phyloP scores from a whole-genome alignment of 2,888 invertebrate genomes.

The Asteroscopus sphinx region DNA sequence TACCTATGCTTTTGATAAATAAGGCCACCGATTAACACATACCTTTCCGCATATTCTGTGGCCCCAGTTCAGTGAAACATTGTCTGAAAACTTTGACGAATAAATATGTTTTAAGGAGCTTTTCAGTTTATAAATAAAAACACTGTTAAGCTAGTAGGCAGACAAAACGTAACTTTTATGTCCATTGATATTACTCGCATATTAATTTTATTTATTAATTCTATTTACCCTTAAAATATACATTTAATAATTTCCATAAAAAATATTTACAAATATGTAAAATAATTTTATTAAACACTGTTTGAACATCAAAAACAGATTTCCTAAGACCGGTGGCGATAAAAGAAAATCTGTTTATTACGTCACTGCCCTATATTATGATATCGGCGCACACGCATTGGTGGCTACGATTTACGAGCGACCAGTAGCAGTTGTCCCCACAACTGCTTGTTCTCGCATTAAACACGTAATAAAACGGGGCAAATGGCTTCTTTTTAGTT shows the following conservation, averaged over 20 bases:
- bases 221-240: too few relatives aligned
- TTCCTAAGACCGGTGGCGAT: slow-evolving; percentile 28
- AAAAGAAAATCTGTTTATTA: slow-evolving; percentile 41
- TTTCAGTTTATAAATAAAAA: too few relatives aligned
- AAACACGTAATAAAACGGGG: slow-evolving; percentile 41
- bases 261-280: not conserved
- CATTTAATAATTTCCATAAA: not conserved
- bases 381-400: slow-evolving; percentile 54
- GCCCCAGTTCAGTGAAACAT: too few relatives aligned
- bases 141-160: too few relatives aligned
- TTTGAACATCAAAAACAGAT: slow-evolving; percentile 20
- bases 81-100: too few relatives aligned
- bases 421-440: slow-evolving; percentile 35
- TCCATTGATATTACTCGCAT: too few relatives aligned
- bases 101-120: too few relatives aligned
- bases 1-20: too few relatives aligned
- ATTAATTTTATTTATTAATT: too few relatives aligned
- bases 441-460: slow-evolving; percentile 31
- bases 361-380: slow-evolving; percentile 56
- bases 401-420: slow-evolving; percentile 47
- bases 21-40: too few relatives aligned
- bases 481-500: slow-evolving; percentile 17
- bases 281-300: slow-evolving; percentile 9
- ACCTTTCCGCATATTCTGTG: too few relatives aligned
- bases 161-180: too few relatives aligned